These are phyloP conservation scores for Sinohyriopsis cumingii DNA, from an alignment of 2,888 invertebrate genomes.

Conservation along the genomic window DNA sequence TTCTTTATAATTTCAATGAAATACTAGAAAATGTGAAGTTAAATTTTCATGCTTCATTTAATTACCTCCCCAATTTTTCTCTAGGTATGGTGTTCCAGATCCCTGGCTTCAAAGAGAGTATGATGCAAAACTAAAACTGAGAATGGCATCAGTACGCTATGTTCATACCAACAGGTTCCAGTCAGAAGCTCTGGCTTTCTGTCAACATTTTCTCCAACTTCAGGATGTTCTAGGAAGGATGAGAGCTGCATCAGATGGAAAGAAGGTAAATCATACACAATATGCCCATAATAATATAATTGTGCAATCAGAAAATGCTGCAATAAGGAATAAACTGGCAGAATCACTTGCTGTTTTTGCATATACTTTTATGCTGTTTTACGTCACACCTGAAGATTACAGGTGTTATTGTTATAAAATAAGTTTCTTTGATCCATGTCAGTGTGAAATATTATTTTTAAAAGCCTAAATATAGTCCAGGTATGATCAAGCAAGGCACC, in stretches of 20 bases:
- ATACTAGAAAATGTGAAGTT: too few species aligned
- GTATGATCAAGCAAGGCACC: too few species aligned
- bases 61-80: slow-evolving; percentile 20
- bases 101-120: slow-evolving; percentile 73
- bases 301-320: background rate
- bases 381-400: too few species aligned
- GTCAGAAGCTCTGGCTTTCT: slow-evolving; percentile 89
- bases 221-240: slow-evolving; percentile 83
- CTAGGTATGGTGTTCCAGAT: slow-evolving; percentile 76
- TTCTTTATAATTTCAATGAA: too few species aligned
- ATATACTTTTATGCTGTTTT: too few species aligned
- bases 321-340: too few species aligned
- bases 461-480: too few species aligned
- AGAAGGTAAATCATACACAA: slow-evolving; percentile 56
- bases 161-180: slow-evolving; percentile 95
- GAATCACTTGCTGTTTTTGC: too few species aligned
- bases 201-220: slow-evolving; percentile 83
- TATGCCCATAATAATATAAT: too few species aligned
- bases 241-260: slow-evolving; percentile 78
- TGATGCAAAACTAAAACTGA: slow-evolving; percentile 82
- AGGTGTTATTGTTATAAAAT: too few species aligned
- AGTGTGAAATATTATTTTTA: too few species aligned
- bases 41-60: background rate
- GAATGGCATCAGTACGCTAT: slow-evolving; percentile 93
- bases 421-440: too few species aligned